These are phyloP conservation scores for Lordiphosa clarofinis DNA, from an alignment of 1,140 invertebrate species.

Conservation along the genomic window DNA sequence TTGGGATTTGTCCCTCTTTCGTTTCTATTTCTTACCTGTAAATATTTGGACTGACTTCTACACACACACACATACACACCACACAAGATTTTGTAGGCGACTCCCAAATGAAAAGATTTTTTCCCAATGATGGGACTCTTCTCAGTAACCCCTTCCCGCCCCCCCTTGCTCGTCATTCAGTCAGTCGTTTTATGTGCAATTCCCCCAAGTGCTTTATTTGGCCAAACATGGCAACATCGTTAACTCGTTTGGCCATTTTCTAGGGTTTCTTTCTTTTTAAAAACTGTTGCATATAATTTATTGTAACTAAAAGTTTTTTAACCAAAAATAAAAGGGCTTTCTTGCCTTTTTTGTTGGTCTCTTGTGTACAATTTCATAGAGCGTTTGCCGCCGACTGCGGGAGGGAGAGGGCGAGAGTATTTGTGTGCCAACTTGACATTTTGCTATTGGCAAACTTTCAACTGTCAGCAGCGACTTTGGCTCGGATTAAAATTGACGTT, in stretches of 20 bases:
- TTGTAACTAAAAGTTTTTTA: slow-evolving; percentile 66
- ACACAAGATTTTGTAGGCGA: slow-evolving; percentile 3
- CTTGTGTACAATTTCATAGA: slow-evolving; percentile 66
- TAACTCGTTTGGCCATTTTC: slow-evolving; percentile 54
- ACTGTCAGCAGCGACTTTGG: slow-evolving; percentile 60
- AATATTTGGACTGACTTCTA: slow-evolving; percentile 44
- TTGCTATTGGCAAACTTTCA: slow-evolving; percentile 48
- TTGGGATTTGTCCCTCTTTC: slow-evolving; percentile 68
- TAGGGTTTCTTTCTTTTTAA: slow-evolving; percentile 21
- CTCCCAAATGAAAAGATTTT: slow-evolving; percentile 72
- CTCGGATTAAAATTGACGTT: slow-evolving; percentile 60
- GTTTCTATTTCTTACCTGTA: slow-evolving; percentile 59
- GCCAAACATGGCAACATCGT: slow-evolving; percentile 50
- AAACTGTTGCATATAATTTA: slow-evolving; percentile 78
- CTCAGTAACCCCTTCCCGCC: slow-evolving; percentile 14
- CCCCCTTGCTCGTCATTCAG: slow-evolving; percentile 18
- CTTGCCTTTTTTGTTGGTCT: slow-evolving; percentile 53
- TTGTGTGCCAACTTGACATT: slow-evolving; percentile 39
- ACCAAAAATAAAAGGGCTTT: slow-evolving; percentile 25
- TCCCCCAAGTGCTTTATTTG: slow-evolving; percentile 78
- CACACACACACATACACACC: too few relatives aligned
- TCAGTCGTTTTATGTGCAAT: slow-evolving; percentile 71
- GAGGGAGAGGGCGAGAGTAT: slow-evolving; percentile 19
- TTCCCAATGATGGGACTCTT: slow-evolving; percentile 59
- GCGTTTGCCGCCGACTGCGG: slow-evolving; percentile 13